These are phyloP conservation scores for Crotalus viridis DNA, from an alignment of 2,113 vertebrate species.

Conservation along the genomic window DNA sequence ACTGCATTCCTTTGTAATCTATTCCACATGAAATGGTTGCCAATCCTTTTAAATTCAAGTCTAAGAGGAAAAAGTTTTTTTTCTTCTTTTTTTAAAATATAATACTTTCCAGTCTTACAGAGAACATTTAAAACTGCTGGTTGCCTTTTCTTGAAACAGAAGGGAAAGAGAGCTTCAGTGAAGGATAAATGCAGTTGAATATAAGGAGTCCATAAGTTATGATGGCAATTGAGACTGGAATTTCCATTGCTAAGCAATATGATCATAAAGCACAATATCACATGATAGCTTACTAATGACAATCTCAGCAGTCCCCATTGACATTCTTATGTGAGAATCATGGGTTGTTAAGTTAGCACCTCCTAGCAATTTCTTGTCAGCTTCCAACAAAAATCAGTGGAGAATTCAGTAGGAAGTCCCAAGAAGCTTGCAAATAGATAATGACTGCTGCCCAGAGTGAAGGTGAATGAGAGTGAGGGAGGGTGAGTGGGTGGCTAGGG, in stretches of 20 bases:
- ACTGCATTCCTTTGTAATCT: constrained; percentile 14
- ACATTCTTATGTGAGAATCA: not conserved
- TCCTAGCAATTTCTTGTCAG: not conserved
- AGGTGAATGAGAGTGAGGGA: not conserved
- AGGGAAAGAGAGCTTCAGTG: not conserved
- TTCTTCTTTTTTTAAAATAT: not conserved
- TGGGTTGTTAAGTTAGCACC: not conserved
- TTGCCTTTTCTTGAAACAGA: not conserved
- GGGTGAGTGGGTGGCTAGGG: not conserved
- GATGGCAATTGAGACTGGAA: not conserved
- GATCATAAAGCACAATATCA: not conserved
- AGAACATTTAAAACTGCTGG: not conserved
- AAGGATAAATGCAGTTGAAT: not conserved
- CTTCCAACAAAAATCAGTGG: not conserved
- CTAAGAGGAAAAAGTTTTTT: not conserved
- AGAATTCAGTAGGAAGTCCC: not conserved
- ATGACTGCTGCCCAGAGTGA: not conserved
- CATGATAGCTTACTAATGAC: not conserved
- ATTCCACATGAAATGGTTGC: constrained; percentile 7
- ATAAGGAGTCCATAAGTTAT: not conserved
- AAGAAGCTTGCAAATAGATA: not conserved
- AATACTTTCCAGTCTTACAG: not conserved
- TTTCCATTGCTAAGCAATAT: not conserved
- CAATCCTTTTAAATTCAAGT: not conserved
- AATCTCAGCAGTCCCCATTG: not conserved